phyloP scores from a whole-genome alignment of 2,113 vertebrate genomes.

The Machaerirhynchus nigripectus region DNA sequence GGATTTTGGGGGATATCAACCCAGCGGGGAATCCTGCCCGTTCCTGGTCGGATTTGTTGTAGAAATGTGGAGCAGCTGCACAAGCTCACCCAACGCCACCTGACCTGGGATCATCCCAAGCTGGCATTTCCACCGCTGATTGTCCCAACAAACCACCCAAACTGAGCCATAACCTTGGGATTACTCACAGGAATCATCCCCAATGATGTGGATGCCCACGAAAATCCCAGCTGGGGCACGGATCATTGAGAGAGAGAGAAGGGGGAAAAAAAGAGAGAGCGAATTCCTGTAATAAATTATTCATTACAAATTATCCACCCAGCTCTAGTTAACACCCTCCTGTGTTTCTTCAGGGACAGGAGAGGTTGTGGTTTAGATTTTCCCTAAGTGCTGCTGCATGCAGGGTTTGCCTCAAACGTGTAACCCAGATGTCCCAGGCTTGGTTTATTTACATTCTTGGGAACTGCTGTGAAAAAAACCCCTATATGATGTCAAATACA shows the following conservation, averaged over 20 bases:
- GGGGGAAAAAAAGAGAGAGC: not conserved
- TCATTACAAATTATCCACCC: slow-evolving; percentile 54
- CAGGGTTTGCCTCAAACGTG: slow-evolving; percentile 75
- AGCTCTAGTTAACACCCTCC: slow-evolving; percentile 60
- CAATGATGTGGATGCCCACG: not conserved
- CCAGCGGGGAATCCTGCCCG: not conserved
- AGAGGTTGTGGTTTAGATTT: slow-evolving; percentile 62
- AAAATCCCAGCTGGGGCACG: not conserved
- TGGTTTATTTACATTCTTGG: slow-evolving; percentile 89
- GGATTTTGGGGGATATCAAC: not conserved
- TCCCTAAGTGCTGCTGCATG: slow-evolving; percentile 46
- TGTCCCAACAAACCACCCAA: not conserved
- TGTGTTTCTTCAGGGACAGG: slow-evolving; percentile 31
- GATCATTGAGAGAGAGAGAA: not conserved
- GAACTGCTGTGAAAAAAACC: slow-evolving; percentile 64
- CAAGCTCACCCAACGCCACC: not conserved
- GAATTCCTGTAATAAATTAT: slow-evolving; percentile 43
- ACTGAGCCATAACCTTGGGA: not conserved
- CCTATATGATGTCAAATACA: slow-evolving; percentile 70
- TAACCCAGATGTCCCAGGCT: slow-evolving; percentile 87
- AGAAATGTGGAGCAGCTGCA: not conserved
- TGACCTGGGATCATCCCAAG: not conserved
- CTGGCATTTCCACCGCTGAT: not conserved
- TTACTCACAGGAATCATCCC: not conserved
- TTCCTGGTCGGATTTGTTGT: not conserved